Percentiles rank a stretch among this genome's conserved stretches.
phyloP scores from a whole-genome alignment of 1,140 invertebrate species.

The Eumeta japonica region DNA sequence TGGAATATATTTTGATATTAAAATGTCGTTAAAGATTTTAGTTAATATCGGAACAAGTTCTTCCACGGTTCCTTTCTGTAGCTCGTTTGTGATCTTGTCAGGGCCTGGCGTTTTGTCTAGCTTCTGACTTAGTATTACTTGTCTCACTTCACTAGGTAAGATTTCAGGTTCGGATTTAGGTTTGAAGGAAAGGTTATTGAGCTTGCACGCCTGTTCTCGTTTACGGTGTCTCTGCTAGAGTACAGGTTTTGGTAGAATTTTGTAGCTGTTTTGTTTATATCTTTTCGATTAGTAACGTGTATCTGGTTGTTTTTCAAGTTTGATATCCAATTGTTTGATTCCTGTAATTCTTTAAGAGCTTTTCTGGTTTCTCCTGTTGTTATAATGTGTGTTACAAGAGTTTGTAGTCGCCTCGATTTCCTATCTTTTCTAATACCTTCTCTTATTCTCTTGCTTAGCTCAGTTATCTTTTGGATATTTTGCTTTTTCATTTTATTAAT shows the following conservation, averaged over 20 bases:
- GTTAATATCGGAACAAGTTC: no score
- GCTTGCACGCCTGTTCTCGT: conserved; percentile 6
- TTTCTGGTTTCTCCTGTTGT: conserved; percentile 11
- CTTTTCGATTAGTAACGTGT: no score
- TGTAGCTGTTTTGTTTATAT: no score
- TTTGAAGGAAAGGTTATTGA: conserved; percentile 1
- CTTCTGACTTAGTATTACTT: no score
- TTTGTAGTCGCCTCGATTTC: conserved; percentile 7
- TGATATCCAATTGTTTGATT: no score
- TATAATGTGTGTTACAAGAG: conserved; percentile 1
- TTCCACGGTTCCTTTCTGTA: conserved; percentile 3
- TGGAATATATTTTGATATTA: no score
- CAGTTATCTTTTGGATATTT: conserved; percentile 6
- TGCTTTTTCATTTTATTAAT: neutral
- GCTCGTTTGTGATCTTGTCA: no score
- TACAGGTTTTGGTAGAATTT: no score
- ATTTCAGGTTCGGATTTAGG: conserved; percentile 9
- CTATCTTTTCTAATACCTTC: conserved; percentile 10
- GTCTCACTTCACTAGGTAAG: no score
- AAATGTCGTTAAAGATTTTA: no score
- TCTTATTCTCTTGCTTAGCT: conserved; percentile 11
- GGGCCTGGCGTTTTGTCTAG: no score
- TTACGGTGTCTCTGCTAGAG: conserved; percentile 6
- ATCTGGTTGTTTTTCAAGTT: conserved; percentile 8
- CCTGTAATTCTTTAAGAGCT: conserved; percentile 11